Conservation (phyloP, 2,797 vertebrate genomes). For the Trachops cirrhosus region DNA sequence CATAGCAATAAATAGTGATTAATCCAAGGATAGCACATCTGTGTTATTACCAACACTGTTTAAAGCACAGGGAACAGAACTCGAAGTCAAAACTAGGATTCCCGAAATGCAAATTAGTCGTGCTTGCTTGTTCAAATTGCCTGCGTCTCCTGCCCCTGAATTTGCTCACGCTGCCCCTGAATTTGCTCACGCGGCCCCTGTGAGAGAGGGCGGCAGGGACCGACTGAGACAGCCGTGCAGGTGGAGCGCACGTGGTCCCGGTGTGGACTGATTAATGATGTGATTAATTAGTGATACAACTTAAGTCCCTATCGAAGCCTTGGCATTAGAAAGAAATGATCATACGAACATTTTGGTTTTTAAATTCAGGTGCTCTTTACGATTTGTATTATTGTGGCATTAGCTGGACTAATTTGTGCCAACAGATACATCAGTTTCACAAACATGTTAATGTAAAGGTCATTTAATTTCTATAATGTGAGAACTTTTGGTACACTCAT, state of each 20-base stretch:
- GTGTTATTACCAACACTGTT: background rate
- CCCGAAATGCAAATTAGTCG: background rate
- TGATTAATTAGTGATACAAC: too few relatives aligned
- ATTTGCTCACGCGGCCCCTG: too few relatives aligned
- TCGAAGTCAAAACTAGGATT: background rate
- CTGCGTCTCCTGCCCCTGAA: background rate
- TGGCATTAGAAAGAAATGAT: background rate
- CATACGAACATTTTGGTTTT: background rate
- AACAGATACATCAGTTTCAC: background rate
- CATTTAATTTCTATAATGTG: background rate
- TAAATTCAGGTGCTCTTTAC: background rate
- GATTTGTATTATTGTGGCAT: background rate
- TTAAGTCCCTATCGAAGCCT: background rate
- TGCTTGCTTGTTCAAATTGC: background rate
- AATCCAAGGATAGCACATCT: background rate
- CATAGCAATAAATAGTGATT: background rate
- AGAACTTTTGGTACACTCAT: too few relatives aligned
- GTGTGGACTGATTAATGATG: too few relatives aligned
- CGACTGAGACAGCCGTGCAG: background rate
- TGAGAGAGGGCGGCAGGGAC: too few relatives aligned
- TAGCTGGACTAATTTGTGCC: background rate
- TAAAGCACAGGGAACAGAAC: background rate
- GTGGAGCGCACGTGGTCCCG: background rate
- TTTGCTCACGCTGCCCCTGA: background rate
- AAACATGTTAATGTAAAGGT: background rate